Evolutionary conservation across 2,113 vertebrate genomes (phyloP).

Genomic region (Erinaceus europaeus): DNA sequence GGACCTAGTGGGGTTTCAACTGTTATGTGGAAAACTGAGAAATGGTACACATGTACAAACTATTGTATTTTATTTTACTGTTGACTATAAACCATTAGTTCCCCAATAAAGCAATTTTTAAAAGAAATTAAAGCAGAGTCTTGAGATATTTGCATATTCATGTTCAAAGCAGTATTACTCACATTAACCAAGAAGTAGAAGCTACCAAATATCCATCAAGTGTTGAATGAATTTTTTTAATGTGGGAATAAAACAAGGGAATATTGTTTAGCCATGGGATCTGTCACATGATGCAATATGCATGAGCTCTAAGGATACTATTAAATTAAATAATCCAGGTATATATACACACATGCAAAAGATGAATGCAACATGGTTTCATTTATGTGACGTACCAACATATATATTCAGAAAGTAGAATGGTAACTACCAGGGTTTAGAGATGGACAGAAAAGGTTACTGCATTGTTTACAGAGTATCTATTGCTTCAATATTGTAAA

Average conservation of each 20-base stretch:
- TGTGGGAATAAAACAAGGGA: not conserved
- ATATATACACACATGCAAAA: not conserved
- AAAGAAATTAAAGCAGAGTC: not conserved
- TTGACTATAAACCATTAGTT: too few species aligned
- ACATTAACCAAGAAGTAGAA: not conserved
- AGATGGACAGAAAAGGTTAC: not conserved
- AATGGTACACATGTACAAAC: too few species aligned
- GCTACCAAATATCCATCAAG: not conserved
- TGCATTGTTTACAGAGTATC: not conserved
- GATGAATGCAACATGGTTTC: not conserved
- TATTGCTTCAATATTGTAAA: not conserved
- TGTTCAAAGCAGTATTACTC: not conserved
- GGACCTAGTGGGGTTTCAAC: too few species aligned
- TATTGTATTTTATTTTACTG: too few species aligned
- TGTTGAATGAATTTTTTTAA: not conserved
- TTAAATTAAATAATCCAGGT: not conserved
- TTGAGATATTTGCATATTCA: not conserved
- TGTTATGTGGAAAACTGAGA: too few species aligned
- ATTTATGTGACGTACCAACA: not conserved
- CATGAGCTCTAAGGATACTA: not conserved
- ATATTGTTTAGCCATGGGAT: not conserved
- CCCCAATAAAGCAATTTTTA: too few species aligned
- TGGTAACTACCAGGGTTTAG: not conserved
- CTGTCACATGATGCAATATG: not conserved
- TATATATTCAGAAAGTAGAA: not conserved